These are phyloP conservation scores for Botia almorhae DNA, from an alignment of 2,797 vertebrate species.

Conservation along the genomic window DNA sequence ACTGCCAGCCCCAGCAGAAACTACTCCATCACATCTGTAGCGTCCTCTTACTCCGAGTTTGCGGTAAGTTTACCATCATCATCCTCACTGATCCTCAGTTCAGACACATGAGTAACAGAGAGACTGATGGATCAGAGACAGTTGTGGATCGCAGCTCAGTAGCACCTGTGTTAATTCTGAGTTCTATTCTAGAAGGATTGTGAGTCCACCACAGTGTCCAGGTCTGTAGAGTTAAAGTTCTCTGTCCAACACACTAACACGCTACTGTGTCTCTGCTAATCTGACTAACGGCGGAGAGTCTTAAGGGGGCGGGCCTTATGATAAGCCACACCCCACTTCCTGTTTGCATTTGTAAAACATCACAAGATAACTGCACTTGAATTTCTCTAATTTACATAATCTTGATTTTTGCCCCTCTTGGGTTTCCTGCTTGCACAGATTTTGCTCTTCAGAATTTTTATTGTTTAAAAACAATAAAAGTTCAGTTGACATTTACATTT, in stretches of 20 bases:
- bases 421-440: no score
- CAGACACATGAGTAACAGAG: slow-evolving; percentile 9
- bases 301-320: no score
- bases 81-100: background rate
- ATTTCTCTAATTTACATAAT: no score
- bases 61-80: slow-evolving; percentile 83
- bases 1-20: slow-evolving; percentile 83
- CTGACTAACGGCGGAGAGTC: slow-evolving; percentile 21
- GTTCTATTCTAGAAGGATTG: slow-evolving; percentile 63
- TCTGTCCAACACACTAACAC: slow-evolving; percentile 38
- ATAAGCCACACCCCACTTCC: no score
- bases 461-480: no score
- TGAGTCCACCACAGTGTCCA: slow-evolving; percentile 59
- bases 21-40: slow-evolving; percentile 86
- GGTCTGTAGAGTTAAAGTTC: slow-evolving; percentile 56
- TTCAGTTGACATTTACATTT: no score
- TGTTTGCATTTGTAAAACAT: no score
- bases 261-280: slow-evolving; percentile 11
- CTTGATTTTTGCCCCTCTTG: no score
- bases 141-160: background rate
- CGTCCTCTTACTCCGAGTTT: slow-evolving; percentile 95
- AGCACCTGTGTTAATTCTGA: slow-evolving; percentile 37
- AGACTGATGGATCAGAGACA: background rate
- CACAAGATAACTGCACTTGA: no score
- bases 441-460: no score